phyloP scores from a whole-genome alignment of 2,888 invertebrate genomes.

The Agapetus fuscipes region DNA sequence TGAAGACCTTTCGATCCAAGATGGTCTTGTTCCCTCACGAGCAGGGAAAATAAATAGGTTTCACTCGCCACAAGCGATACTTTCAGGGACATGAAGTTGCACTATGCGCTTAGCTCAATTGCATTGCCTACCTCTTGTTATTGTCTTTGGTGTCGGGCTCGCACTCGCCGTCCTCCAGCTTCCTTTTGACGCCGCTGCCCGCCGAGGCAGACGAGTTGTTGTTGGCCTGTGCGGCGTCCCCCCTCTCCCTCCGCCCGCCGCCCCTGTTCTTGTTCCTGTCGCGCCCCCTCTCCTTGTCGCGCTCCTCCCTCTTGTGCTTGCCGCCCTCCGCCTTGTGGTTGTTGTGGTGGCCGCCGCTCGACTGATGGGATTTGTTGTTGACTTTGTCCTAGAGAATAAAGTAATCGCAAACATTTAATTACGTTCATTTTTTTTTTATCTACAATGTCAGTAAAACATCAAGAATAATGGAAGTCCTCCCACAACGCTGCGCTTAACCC shows the following conservation, averaged over 20 bases:
- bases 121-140: slow-evolving; percentile 28
- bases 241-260: slow-evolving; percentile 20
- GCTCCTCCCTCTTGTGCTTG: slow-evolving; percentile 23
- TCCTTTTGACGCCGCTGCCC: slow-evolving; percentile 35
- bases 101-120: too few species aligned
- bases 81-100: too few species aligned
- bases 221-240: slow-evolving; percentile 23
- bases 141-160: slow-evolving; percentile 39
- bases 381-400: not conserved
- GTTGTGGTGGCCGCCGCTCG: slow-evolving; percentile 15
- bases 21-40: too few species aligned
- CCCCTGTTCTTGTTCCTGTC: slow-evolving; percentile 31
- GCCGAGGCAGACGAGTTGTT: slow-evolving; percentile 3
- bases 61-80: too few species aligned
- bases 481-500: too few species aligned
- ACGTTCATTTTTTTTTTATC: too few species aligned
- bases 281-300: slow-evolving; percentile 23
- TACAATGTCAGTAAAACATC: too few species aligned
- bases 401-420: too few species aligned
- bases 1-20: too few species aligned
- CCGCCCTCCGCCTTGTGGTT: slow-evolving; percentile 9
- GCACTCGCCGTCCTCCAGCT: slow-evolving; percentile 48
- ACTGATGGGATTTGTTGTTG: slow-evolving; percentile 6
- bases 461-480: too few species aligned
- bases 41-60: too few species aligned